A percentile compares a stretch with the other conserved stretches of the same genome.
These are phyloP conservation scores for Drosophila arawakana DNA, from an alignment of 1,140 invertebrate species.

Conservation along the genomic window DNA sequence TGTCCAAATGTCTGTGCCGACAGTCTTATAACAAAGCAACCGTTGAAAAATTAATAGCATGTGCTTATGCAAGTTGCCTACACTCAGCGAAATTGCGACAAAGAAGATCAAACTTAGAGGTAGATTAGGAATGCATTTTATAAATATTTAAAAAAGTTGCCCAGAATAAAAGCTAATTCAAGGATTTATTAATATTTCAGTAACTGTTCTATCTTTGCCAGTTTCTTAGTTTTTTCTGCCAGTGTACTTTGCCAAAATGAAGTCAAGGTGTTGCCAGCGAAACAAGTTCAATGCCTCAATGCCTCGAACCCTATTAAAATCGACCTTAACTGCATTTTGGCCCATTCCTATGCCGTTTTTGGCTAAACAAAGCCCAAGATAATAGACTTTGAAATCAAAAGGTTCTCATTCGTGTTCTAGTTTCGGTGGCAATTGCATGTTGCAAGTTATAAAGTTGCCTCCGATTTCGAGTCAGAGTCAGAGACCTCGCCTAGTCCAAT, in stretches of 20 bases:
- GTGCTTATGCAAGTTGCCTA: slow-evolving; percentile 33
- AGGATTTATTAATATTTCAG: neutral
- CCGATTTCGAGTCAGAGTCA: slow-evolving; percentile 48
- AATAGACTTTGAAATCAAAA: slow-evolving; percentile 58
- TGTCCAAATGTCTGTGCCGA: slow-evolving; percentile 22
- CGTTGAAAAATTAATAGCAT: slow-evolving; percentile 44
- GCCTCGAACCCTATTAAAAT: slow-evolving; percentile 65
- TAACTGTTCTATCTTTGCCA: neutral
- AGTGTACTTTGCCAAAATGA: slow-evolving; percentile 29
- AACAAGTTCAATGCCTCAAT: slow-evolving; percentile 78
- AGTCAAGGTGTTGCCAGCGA: slow-evolving; percentile 40
- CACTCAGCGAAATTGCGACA: slow-evolving; percentile 2
- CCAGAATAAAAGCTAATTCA: neutral
- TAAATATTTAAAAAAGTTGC: neutral
- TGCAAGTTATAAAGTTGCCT: slow-evolving; percentile 65
- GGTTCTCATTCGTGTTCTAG: slow-evolving; percentile 81
- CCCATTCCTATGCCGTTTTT: slow-evolving; percentile 38
- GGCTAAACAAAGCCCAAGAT: slow-evolving; percentile 69
- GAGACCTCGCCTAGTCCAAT: slow-evolving; percentile 56
- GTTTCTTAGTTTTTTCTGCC: neutral
- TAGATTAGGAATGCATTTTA: neutral
- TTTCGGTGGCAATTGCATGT: slow-evolving; percentile 66
- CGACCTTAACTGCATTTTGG: slow-evolving; percentile 67
- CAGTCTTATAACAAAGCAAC: slow-evolving; percentile 46
- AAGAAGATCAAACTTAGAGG: too few species aligned